phyloP scores from a whole-genome alignment of 1,140 invertebrate genomes.

The Drosophila lini region DNA sequence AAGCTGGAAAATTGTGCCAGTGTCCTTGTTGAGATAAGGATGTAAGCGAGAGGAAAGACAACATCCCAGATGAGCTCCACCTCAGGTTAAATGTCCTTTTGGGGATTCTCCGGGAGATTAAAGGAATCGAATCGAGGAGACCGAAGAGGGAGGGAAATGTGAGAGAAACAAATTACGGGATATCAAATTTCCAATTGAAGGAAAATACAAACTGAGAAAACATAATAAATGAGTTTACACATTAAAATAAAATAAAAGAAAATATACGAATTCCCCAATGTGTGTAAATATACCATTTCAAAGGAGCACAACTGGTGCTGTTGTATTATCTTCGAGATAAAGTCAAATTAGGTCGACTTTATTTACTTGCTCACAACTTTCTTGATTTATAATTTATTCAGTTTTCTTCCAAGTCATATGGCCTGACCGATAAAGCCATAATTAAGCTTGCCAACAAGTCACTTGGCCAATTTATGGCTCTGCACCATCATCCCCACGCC shows the following conservation, averaged over 20 bases:
- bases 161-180: constrained; percentile 22
- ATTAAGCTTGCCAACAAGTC: constrained; percentile 33
- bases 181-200: constrained; percentile 31
- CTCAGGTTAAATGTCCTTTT: constrained; percentile 27
- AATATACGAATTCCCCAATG: neutral
- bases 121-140: constrained; percentile 20
- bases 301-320: too few species aligned
- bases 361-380: constrained; percentile 17
- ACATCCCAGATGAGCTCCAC: constrained; percentile 4
- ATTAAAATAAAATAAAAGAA: constrained; percentile 13
- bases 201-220: constrained; percentile 6
- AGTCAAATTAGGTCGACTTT: constrained; percentile 7
- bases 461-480: constrained; percentile 50
- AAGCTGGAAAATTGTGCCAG: constrained; percentile 30
- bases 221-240: constrained; percentile 5
- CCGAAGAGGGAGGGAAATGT: neutral
- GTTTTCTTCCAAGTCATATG: constrained; percentile 38
- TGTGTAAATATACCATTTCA: constrained; percentile 12
- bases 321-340: neutral
- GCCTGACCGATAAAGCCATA: constrained; percentile 32
- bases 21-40: constrained; percentile 30
- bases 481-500: constrained; percentile 4
- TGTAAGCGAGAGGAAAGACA: constrained; percentile 28
- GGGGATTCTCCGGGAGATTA: constrained; percentile 28
- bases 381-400: constrained; percentile 43